Base-by-base conservation (phyloP, 2,797 vertebrate genomes). In the Mormyrops attenuatus region DNA sequence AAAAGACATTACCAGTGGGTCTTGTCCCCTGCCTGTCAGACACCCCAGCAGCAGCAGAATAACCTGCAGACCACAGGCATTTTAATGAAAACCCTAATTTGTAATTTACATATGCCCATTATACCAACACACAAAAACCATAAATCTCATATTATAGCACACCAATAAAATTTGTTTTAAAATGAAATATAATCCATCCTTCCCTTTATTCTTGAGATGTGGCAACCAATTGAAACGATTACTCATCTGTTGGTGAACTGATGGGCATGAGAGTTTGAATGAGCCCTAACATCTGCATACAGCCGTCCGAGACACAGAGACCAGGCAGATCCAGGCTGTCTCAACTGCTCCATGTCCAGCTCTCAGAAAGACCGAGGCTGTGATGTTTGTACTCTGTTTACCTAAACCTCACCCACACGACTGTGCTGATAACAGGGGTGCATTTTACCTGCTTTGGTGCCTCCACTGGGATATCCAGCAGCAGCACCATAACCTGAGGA, bases 1-100 rank as follows among this genome's bases (percentile, higher is more conserved):
- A 73, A 47, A 47, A 26, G 38, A 41, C 38, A 22, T 89, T 88
- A 91, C 90, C 89, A 9, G 86, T 91, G 53, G 89, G 44, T 41
- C 30, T 86, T 20, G 82, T 20, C 55, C 66, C 84, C 26, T 89
- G 90, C 73, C 89, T 88, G 86, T 86, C 88, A 30, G 80, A 26
- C 22, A 47, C 80, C 47, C 60, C 89, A 85, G 60, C 89, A 73
- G 60, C 82, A 38, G 80, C 77, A 38, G 87, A 89, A 88, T 89
- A 69, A 13, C 88, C 90, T 89, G 85, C 2, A 49, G 88, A 90
- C 66, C 55, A 89, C 88, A 89, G 17, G 47, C 13, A 26, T 9
- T n/a, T 44, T 17, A 80, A 80, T 73, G 38, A 13, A 63, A 13
- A 80, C 38, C 47, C 1, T 60, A 22, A 15, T 20, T 50, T n/a